These are phyloP conservation scores for Craniophora ligustri DNA, from an alignment of 2,888 invertebrate species.

Conservation along the genomic window DNA sequence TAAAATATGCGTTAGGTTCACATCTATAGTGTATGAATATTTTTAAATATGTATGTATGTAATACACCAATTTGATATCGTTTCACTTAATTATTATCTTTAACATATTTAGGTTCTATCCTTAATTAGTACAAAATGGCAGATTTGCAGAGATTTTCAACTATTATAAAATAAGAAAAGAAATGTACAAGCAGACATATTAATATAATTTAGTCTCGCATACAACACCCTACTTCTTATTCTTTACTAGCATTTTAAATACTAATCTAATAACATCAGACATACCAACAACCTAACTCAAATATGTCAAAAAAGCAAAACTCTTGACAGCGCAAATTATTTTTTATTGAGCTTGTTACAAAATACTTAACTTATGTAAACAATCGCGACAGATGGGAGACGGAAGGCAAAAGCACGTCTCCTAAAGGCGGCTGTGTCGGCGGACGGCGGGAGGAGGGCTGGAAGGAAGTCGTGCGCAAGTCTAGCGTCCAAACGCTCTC, in stretches of 20 bases:
- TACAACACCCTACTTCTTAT: no score
- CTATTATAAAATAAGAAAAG: conserved; percentile 9
- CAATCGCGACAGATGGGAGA: conserved; percentile 75
- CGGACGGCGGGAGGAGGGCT: conserved; percentile 96
- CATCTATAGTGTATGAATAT: conserved; percentile 16
- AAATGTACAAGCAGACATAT: conserved; percentile 7
- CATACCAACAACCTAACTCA: neutral
- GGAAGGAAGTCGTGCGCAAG: conserved; percentile 98
- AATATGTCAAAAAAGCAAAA: no score
- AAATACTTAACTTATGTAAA: conserved; percentile 7
- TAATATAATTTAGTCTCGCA: neutral
- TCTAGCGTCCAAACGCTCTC: conserved; percentile 90
- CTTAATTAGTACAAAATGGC: no score
- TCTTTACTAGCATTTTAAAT: neutral
- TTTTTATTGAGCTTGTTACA: neutral
- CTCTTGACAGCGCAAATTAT: no score
- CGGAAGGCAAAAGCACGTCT: conserved; percentile 88
- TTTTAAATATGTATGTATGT: neutral
- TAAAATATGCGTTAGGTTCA: conserved; percentile 27
- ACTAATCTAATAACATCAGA: neutral
- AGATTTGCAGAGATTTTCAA: no score
- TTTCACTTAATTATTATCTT: no score
- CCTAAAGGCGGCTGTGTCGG: conserved; percentile 89
- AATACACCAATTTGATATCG: no score
- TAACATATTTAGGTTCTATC: no score